Conservation (phyloP, 2,113 vertebrate genomes). For the Lichenostomus cassidix region DNA sequence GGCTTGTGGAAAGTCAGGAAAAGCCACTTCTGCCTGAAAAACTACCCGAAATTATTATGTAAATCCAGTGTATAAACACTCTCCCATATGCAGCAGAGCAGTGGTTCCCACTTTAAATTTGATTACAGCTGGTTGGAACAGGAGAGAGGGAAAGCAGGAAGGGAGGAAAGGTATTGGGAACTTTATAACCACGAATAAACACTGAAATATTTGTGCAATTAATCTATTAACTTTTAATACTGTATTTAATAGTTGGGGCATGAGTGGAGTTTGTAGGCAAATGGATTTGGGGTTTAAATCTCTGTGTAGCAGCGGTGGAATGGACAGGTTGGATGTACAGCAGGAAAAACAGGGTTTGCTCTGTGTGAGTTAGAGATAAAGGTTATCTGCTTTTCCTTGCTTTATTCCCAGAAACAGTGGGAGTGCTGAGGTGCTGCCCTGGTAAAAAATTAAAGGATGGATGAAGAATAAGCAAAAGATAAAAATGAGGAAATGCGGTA, state of each 20-base stretch:
- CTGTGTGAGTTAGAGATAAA: not conserved
- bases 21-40: constrained; percentile 57
- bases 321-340: accelerated
- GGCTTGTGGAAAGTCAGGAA: constrained; percentile 54
- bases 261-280: not conserved
- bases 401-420: not conserved
- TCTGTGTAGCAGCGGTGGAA: not conserved
- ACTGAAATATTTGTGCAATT: not conserved
- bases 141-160: constrained; percentile 25
- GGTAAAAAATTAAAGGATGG: not conserved
- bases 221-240: not conserved
- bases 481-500: not conserved
- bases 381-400: not conserved
- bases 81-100: constrained; percentile 11
- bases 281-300: not conserved
- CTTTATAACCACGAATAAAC: not conserved
- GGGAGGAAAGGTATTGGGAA: not conserved
- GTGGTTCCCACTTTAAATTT: constrained; percentile 45
- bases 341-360: not conserved
- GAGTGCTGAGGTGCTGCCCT: not conserved
- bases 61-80: constrained; percentile 18
- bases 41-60: constrained; percentile 4
- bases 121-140: constrained; percentile 7
- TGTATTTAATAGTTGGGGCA: not conserved
- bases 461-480: not conserved